Evolutionary conservation across 37 sponge, comb jelly and placozoan species (phyloP).

Genomic region (Tethya wilhelma): DNA sequence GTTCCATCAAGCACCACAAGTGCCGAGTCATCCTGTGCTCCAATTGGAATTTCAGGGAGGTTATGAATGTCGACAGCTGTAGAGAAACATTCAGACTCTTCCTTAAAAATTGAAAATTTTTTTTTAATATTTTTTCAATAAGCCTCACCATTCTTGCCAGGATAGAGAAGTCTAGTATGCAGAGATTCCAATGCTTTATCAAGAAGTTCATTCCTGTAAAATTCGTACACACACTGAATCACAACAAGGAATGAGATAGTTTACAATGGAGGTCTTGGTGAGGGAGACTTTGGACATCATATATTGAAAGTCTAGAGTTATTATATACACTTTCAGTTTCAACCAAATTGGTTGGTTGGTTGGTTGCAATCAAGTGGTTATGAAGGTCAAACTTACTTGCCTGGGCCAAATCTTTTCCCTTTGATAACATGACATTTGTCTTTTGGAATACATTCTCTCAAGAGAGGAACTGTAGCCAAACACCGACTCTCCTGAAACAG

Average conservation of each 20-base stretch:
- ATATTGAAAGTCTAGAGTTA: too few species aligned
- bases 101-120: background rate
- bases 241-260: background rate
- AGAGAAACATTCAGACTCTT: background rate
- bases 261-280: too few species aligned
- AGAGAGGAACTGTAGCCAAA: conserved; percentile 81
- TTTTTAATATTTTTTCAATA: background rate
- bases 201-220: conserved; percentile 35
- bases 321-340: too few species aligned
- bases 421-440: conserved; percentile 50
- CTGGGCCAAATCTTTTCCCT: conserved; percentile 60
- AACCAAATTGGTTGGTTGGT: too few species aligned
- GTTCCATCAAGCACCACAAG: conserved; percentile 87
- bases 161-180: conserved; percentile 53
- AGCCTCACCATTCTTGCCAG: conserved; percentile 50
- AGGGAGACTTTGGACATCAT: too few species aligned
- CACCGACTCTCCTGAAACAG: conserved; percentile 54
- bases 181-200: conserved; percentile 33
- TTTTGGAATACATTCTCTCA: conserved; percentile 48
- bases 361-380: too few species aligned
- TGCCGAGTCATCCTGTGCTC: conserved; percentile 35
- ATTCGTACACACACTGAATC: background rate
- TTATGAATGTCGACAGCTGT: conserved; percentile 37
- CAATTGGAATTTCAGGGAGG: conserved; percentile 39
- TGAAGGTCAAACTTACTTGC: conserved; percentile 67